Conservation (phyloP, 2,113 vertebrate species). For the Ptyas mucosa region DNA sequence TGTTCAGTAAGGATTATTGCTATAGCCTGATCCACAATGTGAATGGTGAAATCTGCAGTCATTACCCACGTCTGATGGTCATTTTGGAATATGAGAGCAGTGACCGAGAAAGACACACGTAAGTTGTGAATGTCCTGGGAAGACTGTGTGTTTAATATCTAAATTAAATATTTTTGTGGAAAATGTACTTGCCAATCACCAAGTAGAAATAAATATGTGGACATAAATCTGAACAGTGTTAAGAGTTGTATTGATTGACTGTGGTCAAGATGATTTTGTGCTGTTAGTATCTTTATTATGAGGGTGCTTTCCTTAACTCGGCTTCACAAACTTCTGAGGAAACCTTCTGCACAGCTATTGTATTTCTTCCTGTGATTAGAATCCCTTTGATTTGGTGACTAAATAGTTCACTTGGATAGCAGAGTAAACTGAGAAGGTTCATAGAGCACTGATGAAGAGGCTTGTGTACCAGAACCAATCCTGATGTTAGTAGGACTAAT, state of each 20-base stretch:
- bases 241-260: background rate
- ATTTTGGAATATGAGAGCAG: conserved; percentile 87
- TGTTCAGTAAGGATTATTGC: conserved; percentile 91
- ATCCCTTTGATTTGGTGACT: background rate
- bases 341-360: background rate
- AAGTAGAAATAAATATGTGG: background rate
- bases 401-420: background rate
- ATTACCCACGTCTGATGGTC: conserved; percentile 94
- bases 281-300: background rate
- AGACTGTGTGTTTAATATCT: background rate
- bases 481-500: background rate
- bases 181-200: background rate
- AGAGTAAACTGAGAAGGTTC: background rate
- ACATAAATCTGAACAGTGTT: background rate
- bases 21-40: conserved; percentile 89
- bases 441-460: background rate
- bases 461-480: background rate
- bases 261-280: background rate
- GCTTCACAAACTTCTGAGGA: background rate
- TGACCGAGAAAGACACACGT: conserved; percentile 83
- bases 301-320: background rate
- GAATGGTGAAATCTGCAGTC: conserved; percentile 91
- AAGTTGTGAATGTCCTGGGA: conserved; percentile 39
- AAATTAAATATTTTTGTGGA: background rate
- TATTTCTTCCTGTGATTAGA: background rate